phyloP scores from a whole-genome alignment of 2,888 invertebrate genomes.

The Drosophila emarginata region DNA sequence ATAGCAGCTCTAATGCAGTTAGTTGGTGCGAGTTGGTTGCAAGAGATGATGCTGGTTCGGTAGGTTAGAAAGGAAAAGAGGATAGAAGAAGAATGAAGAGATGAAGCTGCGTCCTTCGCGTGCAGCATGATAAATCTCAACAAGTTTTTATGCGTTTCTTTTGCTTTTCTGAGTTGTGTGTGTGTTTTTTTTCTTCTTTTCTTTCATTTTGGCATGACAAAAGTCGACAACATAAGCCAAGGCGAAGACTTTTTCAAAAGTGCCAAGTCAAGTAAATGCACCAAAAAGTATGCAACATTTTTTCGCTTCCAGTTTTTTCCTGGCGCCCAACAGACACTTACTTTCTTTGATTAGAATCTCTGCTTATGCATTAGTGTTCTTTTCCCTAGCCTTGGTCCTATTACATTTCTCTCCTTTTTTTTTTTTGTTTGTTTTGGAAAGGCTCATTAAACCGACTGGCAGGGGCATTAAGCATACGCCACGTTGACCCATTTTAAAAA shows the following conservation, averaged over 20 bases:
- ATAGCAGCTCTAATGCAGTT: slow-evolving; percentile 56
- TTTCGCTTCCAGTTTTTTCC: slow-evolving; percentile 33
- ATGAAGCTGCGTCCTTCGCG: slow-evolving; percentile 52
- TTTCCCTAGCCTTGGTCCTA: slow-evolving; percentile 18
- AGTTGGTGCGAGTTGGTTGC: slow-evolving; percentile 25
- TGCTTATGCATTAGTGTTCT: slow-evolving; percentile 29
- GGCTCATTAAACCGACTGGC: slow-evolving; percentile 61
- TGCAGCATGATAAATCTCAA: slow-evolving; percentile 75
- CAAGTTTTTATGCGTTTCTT: slow-evolving; percentile 70
- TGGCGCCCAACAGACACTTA: slow-evolving; percentile 41
- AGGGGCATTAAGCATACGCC: slow-evolving; percentile 63
- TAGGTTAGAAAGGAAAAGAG: slow-evolving; percentile 17
- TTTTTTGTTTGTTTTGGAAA: slow-evolving; percentile 20
- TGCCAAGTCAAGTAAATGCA: slow-evolving; percentile 55
- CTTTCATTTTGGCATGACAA: slow-evolving; percentile 50
- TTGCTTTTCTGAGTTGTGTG: slow-evolving; percentile 26
- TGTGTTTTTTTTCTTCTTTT: slow-evolving; percentile 10
- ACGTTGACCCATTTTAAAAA: slow-evolving; percentile 57
- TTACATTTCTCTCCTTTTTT: neutral
- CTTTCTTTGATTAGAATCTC: slow-evolving; percentile 48
- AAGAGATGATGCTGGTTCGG: slow-evolving; percentile 14
- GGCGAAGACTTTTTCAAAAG: slow-evolving; percentile 38
- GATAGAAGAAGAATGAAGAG: slow-evolving; percentile 11
- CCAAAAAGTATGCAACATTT: slow-evolving; percentile 48
- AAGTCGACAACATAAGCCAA: slow-evolving; percentile 67